Evolutionary conservation across 2,888 invertebrate genomes (phyloP).

Genomic region (Adineta ricciae): DNA sequence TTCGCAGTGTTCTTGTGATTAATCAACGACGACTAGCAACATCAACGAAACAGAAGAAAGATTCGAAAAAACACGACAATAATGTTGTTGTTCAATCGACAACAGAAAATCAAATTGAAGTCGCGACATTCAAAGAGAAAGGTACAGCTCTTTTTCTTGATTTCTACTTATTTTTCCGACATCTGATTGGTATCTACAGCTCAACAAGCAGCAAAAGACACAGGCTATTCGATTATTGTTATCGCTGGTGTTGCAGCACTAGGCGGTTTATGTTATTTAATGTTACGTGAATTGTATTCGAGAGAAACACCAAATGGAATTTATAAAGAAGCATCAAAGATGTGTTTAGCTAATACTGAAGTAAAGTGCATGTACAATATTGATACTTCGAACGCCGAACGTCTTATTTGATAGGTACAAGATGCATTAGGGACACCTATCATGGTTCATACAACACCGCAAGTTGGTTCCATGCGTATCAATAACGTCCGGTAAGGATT

Average conservation of each 20-base stretch:
- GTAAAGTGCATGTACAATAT: background rate
- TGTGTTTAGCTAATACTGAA: conserved; percentile 22
- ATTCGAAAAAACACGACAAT: background rate
- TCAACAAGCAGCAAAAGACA: conserved; percentile 32
- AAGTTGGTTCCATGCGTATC: background rate
- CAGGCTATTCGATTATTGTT: conserved; percentile 23
- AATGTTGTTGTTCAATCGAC: background rate
- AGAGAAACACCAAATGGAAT: conserved; percentile 32
- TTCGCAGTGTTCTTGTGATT: background rate
- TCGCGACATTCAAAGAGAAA: background rate
- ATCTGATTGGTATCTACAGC: background rate
- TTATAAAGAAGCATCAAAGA: conserved; percentile 32
- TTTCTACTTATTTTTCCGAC: too few species aligned
- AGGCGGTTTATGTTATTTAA: conserved; percentile 31
- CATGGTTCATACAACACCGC: conserved; percentile 22
- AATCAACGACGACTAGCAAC: background rate
- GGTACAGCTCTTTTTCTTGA: background rate
- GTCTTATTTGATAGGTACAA: conserved; percentile 7
- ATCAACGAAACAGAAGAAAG: background rate
- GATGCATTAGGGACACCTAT: conserved; percentile 32
- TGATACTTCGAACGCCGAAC: background rate
- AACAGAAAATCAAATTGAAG: background rate
- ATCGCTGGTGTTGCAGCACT: conserved; percentile 23
- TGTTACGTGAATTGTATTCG: conserved; percentile 29
- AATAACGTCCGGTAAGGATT: background rate